These are phyloP conservation scores for Osmerus mordax DNA, from an alignment of 2,113 vertebrate species.

Conservation along the genomic window DNA sequence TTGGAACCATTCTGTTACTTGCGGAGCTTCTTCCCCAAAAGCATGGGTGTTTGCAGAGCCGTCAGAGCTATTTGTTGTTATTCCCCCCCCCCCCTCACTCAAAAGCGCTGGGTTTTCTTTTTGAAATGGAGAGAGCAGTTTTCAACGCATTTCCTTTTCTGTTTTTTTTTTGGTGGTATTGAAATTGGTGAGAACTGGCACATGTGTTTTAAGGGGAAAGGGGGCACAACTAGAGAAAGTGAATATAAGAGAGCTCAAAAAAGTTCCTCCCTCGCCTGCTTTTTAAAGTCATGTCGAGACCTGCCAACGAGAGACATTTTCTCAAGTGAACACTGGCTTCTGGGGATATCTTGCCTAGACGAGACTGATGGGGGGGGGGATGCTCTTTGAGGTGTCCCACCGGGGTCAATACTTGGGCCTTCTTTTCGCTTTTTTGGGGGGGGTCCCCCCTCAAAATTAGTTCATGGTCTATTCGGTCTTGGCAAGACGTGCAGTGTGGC, in stretches of 20 bases:
- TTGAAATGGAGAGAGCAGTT: constrained; percentile 95
- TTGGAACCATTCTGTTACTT: constrained; percentile 65
- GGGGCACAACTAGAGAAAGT: constrained; percentile 76
- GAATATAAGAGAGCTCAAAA: constrained; percentile 70
- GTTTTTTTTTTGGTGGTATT: constrained; percentile 72
- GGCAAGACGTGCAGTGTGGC: constrained; percentile 99
- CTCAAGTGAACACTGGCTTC: constrained; percentile 97
- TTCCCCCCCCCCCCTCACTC: constrained; percentile 46
- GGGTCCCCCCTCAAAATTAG: constrained; percentile 60
- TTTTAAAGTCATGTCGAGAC: constrained; percentile 92
- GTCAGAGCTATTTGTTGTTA: constrained; percentile 48
- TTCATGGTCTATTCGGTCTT: constrained; percentile 90
- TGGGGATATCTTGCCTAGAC: constrained; percentile 99
- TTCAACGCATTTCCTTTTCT: constrained; percentile 80
- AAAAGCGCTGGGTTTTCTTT: constrained; percentile 70
- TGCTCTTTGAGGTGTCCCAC: constrained; percentile 65
- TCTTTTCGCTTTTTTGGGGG: constrained; percentile 44
- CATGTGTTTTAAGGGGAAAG: constrained; percentile 78
- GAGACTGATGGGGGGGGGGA: constrained; percentile 82
- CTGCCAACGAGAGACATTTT: constrained; percentile 90
- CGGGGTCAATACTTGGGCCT: constrained; percentile 56
- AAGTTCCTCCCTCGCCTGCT: constrained; percentile 92
- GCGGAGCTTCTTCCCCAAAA: constrained; percentile 56
- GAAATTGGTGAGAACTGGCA: constrained; percentile 99
- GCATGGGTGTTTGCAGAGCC: constrained; percentile 67